These are phyloP conservation scores for Acyrthosiphon pisum DNA, from an alignment of 1,140 invertebrate genomes.

Conservation along the genomic window DNA sequence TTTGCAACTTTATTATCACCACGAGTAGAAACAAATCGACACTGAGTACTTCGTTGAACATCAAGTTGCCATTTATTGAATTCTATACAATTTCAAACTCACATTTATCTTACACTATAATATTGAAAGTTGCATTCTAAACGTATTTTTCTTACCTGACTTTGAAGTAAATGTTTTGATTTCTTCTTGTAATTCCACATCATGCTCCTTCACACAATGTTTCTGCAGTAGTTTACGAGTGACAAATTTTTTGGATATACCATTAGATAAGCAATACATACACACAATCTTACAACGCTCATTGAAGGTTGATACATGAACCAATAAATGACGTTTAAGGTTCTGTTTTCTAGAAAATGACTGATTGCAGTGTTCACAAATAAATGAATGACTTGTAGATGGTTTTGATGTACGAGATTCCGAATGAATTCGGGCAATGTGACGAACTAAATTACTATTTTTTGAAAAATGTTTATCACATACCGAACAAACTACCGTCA, in stretches of 20 bases:
- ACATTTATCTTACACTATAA: not conserved
- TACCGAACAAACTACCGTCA: not conserved
- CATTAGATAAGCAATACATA: not conserved
- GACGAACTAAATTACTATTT: constrained; percentile 4
- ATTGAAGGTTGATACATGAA: not conserved
- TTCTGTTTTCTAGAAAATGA: not conserved
- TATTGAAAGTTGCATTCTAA: no score
- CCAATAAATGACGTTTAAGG: constrained; percentile 11
- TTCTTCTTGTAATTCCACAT: not conserved
- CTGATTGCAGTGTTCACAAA: not conserved
- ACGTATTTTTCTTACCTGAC: constrained; percentile 22
- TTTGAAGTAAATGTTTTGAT: constrained; percentile 33
- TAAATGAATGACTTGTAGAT: not conserved
- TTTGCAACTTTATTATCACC: not conserved
- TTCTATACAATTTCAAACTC: constrained; percentile 31
- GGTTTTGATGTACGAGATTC: not conserved
- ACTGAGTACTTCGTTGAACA: not conserved
- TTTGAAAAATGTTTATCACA: not conserved
- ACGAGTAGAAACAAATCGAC: constrained; percentile 29
- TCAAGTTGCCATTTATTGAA: constrained; percentile 11
- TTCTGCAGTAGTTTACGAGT: not conserved
- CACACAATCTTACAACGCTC: not conserved
- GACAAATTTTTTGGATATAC: not conserved
- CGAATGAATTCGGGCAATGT: not conserved
- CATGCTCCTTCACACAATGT: constrained; percentile 19